phyloP scores from a whole-genome alignment of 2,888 invertebrate species.

The Amorpha juglandis region DNA sequence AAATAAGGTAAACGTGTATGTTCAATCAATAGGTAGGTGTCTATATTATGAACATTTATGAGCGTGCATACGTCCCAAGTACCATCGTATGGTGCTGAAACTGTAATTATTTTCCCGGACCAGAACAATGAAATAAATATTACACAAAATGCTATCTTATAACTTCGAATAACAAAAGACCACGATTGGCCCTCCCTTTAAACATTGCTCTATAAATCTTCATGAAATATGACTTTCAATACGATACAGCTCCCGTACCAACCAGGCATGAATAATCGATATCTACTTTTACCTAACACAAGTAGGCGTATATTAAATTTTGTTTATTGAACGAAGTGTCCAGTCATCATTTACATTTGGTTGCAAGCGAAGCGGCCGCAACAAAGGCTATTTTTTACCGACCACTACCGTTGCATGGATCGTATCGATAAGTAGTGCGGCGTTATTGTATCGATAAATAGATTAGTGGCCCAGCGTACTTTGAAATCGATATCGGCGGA shows the following conservation, averaged over 20 bases:
- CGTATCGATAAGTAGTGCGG: constrained; percentile 47
- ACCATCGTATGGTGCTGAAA: too few species aligned
- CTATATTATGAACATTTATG: too few species aligned
- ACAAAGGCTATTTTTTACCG: constrained; percentile 50
- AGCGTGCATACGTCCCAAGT: too few species aligned
- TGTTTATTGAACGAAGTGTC: constrained; percentile 46
- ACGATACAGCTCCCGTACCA: constrained; percentile 22
- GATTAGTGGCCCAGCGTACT: constrained; percentile 67
- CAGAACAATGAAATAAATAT: neutral
- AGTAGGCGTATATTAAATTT: constrained; percentile 43
- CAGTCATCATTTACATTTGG: constrained; percentile 65
- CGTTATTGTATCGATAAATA: constrained; percentile 76
- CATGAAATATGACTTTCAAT: constrained; percentile 6
- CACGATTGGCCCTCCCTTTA: neutral
- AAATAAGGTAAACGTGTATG: too few species aligned
- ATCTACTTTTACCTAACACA: constrained; percentile 33
- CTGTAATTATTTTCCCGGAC: neutral
- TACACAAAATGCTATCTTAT: neutral
- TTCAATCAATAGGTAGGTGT: too few species aligned
- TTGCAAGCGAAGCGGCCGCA: constrained; percentile 39
- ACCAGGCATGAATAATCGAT: constrained; percentile 19
- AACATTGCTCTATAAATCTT: neutral
- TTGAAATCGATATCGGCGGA: constrained; percentile 72
- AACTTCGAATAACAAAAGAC: neutral
- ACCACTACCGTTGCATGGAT: constrained; percentile 60